These are phyloP conservation scores for Dioctria linearis DNA, from an alignment of 2,888 invertebrate genomes.

Conservation along the genomic window DNA sequence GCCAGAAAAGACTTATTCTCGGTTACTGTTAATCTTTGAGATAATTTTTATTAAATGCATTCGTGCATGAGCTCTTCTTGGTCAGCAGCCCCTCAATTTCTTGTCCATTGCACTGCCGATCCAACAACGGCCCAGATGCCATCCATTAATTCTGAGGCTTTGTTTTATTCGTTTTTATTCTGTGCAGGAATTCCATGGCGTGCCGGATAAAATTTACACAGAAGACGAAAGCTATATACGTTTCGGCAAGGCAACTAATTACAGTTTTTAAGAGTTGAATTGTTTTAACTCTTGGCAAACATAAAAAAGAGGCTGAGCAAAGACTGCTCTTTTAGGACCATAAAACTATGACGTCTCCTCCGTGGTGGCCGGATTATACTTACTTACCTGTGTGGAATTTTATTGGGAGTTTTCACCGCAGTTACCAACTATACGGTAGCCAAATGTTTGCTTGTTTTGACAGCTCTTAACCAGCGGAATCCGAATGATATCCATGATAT, in stretches of 20 bases:
- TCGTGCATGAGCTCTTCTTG: conserved; percentile 58
- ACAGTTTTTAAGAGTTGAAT: neutral
- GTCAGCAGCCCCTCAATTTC: neutral
- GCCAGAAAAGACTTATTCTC: conserved; percentile 12
- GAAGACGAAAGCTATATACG: neutral
- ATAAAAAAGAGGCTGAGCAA: neutral
- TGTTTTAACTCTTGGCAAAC: neutral
- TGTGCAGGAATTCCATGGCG: neutral
- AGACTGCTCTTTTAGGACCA: neutral
- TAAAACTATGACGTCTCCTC: neutral
- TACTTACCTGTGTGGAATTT: neutral
- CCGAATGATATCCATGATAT: neutral
- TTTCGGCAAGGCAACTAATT: neutral
- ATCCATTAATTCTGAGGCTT: too few species aligned
- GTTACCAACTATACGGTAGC: neutral
- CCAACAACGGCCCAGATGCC: too few species aligned
- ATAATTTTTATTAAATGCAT: conserved; percentile 60
- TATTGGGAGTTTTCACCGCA: neutral
- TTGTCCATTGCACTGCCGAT: neutral
- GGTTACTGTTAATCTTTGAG: conserved; percentile 54
- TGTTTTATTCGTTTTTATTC: too few species aligned
- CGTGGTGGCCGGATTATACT: neutral
- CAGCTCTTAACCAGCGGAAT: neutral
- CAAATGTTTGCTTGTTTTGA: neutral
- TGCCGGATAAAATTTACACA: too few species aligned